Conservation (phyloP, 2,888 invertebrate genomes). For the Agonopterix subpropinquella region DNA sequence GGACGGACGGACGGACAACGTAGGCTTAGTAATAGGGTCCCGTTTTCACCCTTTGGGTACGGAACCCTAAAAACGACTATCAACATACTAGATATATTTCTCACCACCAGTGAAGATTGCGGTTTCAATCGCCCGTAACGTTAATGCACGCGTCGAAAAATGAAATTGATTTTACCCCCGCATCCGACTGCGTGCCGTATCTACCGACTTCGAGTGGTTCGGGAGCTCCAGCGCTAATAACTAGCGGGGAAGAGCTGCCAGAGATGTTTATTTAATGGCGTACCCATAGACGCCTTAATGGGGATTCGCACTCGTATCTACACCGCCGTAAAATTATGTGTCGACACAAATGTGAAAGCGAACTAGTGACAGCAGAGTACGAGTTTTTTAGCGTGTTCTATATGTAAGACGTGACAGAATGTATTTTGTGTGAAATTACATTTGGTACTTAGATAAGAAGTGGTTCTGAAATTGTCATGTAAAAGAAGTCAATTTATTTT, state of each 20-base stretch:
- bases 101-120: constrained; percentile 23
- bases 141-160: constrained; percentile 72
- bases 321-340: constrained; percentile 24
- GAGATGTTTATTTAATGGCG: constrained; percentile 75
- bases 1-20: no score
- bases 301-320: constrained; percentile 38
- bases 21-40: no score
- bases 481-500: no score
- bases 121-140: constrained; percentile 55
- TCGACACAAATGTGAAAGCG: constrained; percentile 17
- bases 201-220: constrained; percentile 60
- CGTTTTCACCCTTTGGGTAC: no score
- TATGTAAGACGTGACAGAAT: no score
- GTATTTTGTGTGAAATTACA: no score
- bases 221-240: constrained; percentile 67
- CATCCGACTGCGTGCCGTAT: constrained; percentile 71
- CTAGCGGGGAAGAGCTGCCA: constrained; percentile 57
- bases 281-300: constrained; percentile 67
- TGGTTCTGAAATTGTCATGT: no score
- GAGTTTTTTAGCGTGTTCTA: no score
- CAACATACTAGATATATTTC: background rate
- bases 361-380: background rate
- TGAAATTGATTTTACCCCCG: constrained; percentile 69
- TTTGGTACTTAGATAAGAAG: no score
- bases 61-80: no score